Evolutionary conservation across 2,888 invertebrate genomes (phyloP).

Genomic region (Hermodice carunculata): DNA sequence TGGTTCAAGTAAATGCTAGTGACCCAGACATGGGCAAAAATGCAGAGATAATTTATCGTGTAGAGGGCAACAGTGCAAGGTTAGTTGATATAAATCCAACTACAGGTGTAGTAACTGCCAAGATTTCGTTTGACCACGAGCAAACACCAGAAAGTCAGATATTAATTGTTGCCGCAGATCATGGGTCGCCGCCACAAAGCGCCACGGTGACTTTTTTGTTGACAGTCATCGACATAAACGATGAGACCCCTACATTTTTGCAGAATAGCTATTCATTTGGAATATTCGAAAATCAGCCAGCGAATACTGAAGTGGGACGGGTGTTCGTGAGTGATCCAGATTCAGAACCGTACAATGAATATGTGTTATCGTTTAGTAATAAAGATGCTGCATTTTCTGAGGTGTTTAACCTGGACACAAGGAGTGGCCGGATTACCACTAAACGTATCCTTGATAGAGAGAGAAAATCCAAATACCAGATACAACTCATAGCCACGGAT

Average conservation of each 20-base stretch:
- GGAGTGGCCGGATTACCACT: constrained; percentile 87
- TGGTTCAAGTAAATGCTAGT: constrained; percentile 14
- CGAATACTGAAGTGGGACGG: constrained; percentile 11
- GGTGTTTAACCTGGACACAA: constrained; percentile 87
- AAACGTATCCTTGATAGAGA: constrained; percentile 87
- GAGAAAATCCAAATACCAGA: constrained; percentile 80
- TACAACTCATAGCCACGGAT: constrained; percentile 77
- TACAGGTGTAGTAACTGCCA: constrained; percentile 6
- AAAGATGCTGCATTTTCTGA: constrained; percentile 73
- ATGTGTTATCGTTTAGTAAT: background rate
- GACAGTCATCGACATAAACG: constrained; percentile 23
- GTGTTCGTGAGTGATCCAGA: constrained; percentile 17
- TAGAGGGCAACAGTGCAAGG: constrained; percentile 3
- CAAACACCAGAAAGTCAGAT: constrained; percentile 1
- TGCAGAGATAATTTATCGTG: background rate
- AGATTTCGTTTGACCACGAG: constrained; percentile 13
- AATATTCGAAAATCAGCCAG: constrained; percentile 28
- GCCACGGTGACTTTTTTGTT: constrained; percentile 82
- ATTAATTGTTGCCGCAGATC: constrained; percentile 88
- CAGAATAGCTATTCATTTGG: constrained; percentile 14
- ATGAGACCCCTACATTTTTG: constrained; percentile 24
- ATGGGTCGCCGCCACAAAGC: constrained; percentile 84
- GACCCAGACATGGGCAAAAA: constrained; percentile 4
- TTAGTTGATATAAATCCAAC: constrained; percentile 4
- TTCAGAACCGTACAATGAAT: constrained; percentile 11